Conservation (phyloP, 2,888 invertebrate genomes). For the Drosophila paranaensis region DNA sequence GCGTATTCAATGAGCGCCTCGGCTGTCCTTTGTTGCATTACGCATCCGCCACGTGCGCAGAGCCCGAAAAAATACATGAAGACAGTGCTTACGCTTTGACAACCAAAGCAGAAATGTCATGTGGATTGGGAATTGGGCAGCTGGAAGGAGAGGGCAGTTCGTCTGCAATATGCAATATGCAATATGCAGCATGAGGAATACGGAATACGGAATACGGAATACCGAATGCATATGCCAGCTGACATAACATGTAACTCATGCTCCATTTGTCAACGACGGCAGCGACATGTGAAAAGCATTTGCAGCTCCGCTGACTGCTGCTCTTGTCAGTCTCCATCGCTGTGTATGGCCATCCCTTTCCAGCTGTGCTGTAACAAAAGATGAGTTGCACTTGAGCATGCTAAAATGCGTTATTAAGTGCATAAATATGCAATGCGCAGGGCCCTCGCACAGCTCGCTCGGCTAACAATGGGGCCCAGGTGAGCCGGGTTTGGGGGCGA, state of each 20-base stretch:
- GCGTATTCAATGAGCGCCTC: neutral
- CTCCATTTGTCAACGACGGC: conserved; percentile 67
- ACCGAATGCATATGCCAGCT: conserved; percentile 43
- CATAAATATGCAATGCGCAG: conserved; percentile 78
- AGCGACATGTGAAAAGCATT: conserved; percentile 51
- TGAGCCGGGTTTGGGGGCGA: conserved; percentile 34
- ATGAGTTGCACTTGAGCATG: conserved; percentile 78
- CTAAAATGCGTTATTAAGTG: conserved; percentile 81
- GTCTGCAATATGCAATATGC: conserved; percentile 2
- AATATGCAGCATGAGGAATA: neutral
- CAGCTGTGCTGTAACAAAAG: conserved; percentile 67
- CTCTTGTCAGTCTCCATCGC: conserved; percentile 1
- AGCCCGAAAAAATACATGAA: conserved; percentile 2
- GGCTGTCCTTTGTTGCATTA: conserved; percentile 27
- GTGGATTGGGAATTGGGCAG: conserved; percentile 38
- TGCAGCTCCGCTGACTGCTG: conserved; percentile 21
- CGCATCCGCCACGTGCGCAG: conserved; percentile 54
- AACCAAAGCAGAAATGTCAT: conserved; percentile 33
- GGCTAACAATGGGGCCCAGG: conserved; percentile 64
- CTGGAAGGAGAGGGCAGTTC: neutral
- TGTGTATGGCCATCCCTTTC: conserved; percentile 7
- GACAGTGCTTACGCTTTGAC: conserved; percentile 47
- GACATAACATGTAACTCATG: conserved; percentile 63
- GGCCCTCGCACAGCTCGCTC: conserved; percentile 1
- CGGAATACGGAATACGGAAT: neutral